phyloP scores from a whole-genome alignment of 2,888 invertebrate species.

The Tetropium fuscum region DNA sequence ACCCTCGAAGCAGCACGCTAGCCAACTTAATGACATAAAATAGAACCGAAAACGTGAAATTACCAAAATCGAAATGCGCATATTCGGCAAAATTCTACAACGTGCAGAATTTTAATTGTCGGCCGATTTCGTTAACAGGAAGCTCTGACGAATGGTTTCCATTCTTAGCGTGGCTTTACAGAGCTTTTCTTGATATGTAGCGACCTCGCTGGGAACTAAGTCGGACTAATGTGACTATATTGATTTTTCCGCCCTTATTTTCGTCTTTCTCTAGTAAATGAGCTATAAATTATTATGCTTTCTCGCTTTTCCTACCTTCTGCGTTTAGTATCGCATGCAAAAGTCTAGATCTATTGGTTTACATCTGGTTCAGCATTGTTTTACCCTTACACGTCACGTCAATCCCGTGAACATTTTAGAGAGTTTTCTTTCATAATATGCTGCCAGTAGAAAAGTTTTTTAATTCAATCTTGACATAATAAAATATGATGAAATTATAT shows the following conservation, averaged over 20 bases:
- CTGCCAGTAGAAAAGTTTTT: not conserved
- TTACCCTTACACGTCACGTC: slow-evolving; percentile 7
- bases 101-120: slow-evolving; percentile 37
- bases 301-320: slow-evolving; percentile 49
- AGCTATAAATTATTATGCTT: slow-evolving; percentile 61
- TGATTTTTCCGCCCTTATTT: slow-evolving; percentile 63
- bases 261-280: slow-evolving; percentile 61
- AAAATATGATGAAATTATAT: no score
- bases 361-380: slow-evolving; percentile 21
- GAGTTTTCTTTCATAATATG: not conserved
- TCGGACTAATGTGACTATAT: slow-evolving; percentile 48
- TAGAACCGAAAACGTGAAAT: slow-evolving; percentile 65
- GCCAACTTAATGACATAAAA: slow-evolving; percentile 66
- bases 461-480: not conserved
- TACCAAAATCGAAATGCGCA: slow-evolving; percentile 59
- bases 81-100: slow-evolving; percentile 51
- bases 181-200: slow-evolving; percentile 46
- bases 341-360: slow-evolving; percentile 34
- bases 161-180: slow-evolving; percentile 48
- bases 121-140: slow-evolving; percentile 41
- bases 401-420: not conserved
- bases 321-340: slow-evolving; percentile 33
- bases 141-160: slow-evolving; percentile 25
- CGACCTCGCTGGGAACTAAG: slow-evolving; percentile 51
- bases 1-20: slow-evolving; percentile 65